A percentile compares a stretch with the other conserved stretches of the same genome.
Conservation (phyloP, 2,888 invertebrate genomes). For the Stictocephala bisonia region DNA sequence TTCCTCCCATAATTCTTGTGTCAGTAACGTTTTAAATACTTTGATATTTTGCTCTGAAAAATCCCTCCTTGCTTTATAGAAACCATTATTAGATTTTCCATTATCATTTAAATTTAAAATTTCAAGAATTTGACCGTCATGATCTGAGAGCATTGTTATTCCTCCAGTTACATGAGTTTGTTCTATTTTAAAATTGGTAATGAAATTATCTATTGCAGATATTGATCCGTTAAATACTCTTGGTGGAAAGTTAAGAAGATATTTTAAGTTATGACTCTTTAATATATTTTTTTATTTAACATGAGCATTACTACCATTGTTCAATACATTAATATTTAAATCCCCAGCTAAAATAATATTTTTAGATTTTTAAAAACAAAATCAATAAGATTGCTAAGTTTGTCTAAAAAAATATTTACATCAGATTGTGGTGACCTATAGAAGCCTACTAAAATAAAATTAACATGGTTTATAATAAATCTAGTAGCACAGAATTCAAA, state of each 20-base stretch:
- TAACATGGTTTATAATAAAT: background rate
- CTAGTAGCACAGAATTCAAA: background rate
- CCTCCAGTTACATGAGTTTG: background rate
- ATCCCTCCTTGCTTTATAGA: background rate
- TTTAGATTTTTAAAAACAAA: background rate
- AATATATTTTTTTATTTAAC: background rate
- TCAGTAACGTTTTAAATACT: background rate
- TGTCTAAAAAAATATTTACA: conserved; percentile 10
- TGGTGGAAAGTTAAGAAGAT: background rate
- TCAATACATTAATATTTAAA: conserved; percentile 7
- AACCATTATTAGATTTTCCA: background rate
- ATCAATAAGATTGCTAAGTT: background rate
- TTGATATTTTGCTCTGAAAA: background rate
- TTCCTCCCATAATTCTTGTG: background rate
- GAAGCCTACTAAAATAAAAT: background rate
- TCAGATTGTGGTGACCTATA: background rate
- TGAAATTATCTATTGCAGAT: background rate
- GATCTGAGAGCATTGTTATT: background rate
- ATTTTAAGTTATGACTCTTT: background rate
- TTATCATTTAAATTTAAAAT: background rate
- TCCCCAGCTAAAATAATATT: background rate
- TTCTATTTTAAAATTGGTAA: background rate
- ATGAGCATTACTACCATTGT: background rate
- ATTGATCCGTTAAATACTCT: background rate
- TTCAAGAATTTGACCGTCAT: background rate